Evolutionary conservation across 1,140 invertebrate species (phyloP).

Genomic region (Bombus balteatus): DNA sequence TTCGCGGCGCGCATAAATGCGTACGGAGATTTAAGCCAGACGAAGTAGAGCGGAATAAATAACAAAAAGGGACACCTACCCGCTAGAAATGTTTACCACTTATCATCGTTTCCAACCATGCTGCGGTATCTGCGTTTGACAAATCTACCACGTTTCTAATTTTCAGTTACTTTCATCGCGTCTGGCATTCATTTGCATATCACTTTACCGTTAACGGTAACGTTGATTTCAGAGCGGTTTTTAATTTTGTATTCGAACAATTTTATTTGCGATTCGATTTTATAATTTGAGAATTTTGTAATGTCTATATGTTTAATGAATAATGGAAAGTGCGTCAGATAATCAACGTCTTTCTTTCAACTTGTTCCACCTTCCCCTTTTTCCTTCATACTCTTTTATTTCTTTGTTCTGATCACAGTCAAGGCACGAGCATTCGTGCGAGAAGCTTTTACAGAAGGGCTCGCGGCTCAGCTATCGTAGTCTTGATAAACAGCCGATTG

Average conservation of each 20-base stretch:
- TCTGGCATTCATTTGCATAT: not conserved
- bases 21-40: slow-evolving; percentile 38
- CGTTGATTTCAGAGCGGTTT: too few relatives aligned
- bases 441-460: slow-evolving; percentile 52
- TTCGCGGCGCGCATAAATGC: slow-evolving; percentile 51
- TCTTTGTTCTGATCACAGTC: not conserved
- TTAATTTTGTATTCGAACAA: too few relatives aligned
- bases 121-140: not conserved
- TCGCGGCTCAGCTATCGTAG: slow-evolving; percentile 57
- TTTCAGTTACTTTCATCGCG: not conserved
- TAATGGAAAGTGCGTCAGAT: not conserved
- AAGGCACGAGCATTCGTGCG: slow-evolving; percentile 52
- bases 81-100: slow-evolving; percentile 9
- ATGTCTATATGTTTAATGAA: too few relatives aligned
- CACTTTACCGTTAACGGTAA: too few relatives aligned
- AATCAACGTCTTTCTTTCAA: not conserved
- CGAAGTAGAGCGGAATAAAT: slow-evolving; percentile 22
- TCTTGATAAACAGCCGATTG: slow-evolving; percentile 68
- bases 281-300: too few relatives aligned
- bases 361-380: not conserved
- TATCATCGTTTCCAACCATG: not conserved
- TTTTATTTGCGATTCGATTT: too few relatives aligned
- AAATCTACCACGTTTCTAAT: not conserved
- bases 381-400: not conserved
- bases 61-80: slow-evolving; percentile 1